Base-by-base conservation (phyloP, 2,113 vertebrate species). In the Salvelinus alpinus region DNA sequence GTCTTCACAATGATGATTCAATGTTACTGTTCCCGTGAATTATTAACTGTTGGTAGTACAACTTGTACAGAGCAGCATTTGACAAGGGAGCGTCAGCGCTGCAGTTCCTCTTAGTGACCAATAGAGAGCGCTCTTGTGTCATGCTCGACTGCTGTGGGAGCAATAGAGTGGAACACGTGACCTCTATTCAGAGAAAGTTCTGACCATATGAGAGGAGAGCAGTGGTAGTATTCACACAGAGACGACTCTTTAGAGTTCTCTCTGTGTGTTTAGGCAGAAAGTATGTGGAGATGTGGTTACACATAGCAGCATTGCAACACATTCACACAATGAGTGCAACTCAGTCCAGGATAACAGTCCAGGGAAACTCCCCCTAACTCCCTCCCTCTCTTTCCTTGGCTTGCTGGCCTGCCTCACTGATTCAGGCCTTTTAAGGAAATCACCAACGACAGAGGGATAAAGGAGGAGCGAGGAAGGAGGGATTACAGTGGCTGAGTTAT, bases 401-500 rank as follows among this genome's bases (percentile, higher is more conserved):
- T n/a, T 13, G 4, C 34, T 29, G 24, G 24, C 44, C 64, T 74
- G 73, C 64, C 44, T 67, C 44, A 67, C 64, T 25, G 66, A 68
- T 64, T 38, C 70, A 66, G 27, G 73, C 82, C 82, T 80, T 80
- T 75, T 83, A 80, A 72, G 78, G 78, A 25, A 68, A 72, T 47
- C 74, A 64, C 47, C 25, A 24, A 74, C 65, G 68, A 74, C 67
- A 67, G 51, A 18, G 59, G 70, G n/a, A 2, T 12, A 6, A 22
- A 51, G 24, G 18, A 62, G 65, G 22, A 71, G 67, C 67, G 72
- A 71, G 18, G 16, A 16, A 62, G 31, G 31, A 14, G 27, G 64
- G 72, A 27, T 20, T 5, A 78, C 16, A 25, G 6, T 9, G 64
- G 25, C 22, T 2, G 24, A 60, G 29, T 47, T 29, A 51, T 14